Evolutionary conservation across 2,113 vertebrate genomes (phyloP).

Genomic region (Eleginops maclovinus): DNA sequence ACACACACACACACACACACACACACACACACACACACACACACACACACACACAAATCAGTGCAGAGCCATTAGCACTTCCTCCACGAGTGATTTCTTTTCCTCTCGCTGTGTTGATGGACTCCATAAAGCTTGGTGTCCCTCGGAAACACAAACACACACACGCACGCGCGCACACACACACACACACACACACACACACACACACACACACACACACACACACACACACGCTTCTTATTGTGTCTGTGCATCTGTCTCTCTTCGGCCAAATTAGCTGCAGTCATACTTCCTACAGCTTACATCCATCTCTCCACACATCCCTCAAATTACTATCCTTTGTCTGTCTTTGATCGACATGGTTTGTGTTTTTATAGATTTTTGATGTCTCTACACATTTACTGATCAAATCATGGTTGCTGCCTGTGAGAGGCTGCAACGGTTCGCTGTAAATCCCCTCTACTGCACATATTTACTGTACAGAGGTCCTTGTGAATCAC

Average conservation of each 20-base stretch:
- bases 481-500: too few relatives aligned
- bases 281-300: background rate
- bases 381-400: background rate
- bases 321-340: too few relatives aligned
- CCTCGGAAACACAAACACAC: slow-evolving; percentile 25
- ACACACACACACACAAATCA: slow-evolving; percentile 22
- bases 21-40: background rate
- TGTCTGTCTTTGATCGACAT: background rate
- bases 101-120: slow-evolving; percentile 75
- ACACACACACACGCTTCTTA: slow-evolving; percentile 8
- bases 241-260: slow-evolving; percentile 21
- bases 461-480: background rate
- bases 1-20: slow-evolving; percentile 31
- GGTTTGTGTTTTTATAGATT: background rate
- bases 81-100: slow-evolving; percentile 64
- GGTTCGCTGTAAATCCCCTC: background rate
- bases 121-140: slow-evolving; percentile 51
- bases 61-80: slow-evolving; percentile 71
- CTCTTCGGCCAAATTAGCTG: slow-evolving; percentile 5
- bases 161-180: slow-evolving; percentile 22
- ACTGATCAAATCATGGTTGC: background rate
- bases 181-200: slow-evolving; percentile 22
- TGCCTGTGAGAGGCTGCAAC: background rate
- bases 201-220: slow-evolving; percentile 6
- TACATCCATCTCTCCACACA: background rate